These are phyloP conservation scores for Genyomyrus donnyi DNA, from an alignment of 2,113 vertebrate genomes.

Conservation along the genomic window DNA sequence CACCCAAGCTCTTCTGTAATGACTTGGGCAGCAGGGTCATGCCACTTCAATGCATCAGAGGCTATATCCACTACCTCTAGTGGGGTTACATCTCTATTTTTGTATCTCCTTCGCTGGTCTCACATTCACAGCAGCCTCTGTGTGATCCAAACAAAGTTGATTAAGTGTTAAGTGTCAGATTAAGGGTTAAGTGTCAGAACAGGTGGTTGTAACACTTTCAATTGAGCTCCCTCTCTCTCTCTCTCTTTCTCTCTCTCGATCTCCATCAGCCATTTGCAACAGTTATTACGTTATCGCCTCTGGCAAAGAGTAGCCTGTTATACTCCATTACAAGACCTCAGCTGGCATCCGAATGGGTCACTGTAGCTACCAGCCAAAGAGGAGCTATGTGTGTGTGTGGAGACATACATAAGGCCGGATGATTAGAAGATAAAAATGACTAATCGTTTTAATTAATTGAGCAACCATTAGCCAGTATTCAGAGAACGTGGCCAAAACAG, in stretches of 20 bases:
- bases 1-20: neutral
- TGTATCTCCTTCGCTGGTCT: neutral
- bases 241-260: neutral
- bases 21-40: neutral
- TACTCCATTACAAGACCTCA: neutral
- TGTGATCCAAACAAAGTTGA: neutral
- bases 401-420: neutral
- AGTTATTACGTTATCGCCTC: conserved; percentile 13
- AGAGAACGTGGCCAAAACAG: neutral
- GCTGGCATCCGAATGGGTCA: neutral
- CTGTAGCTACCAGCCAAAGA: neutral
- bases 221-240: neutral
- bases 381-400: neutral
- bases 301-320: neutral
- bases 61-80: neutral
- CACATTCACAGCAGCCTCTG: neutral
- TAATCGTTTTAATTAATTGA: neutral
- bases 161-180: neutral
- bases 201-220: neutral
- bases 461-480: neutral
- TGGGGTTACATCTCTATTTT: neutral
- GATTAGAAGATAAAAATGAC: neutral
- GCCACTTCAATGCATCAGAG: neutral
- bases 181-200: neutral
- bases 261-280: neutral